Percentiles rank a stretch among this genome's conserved stretches.
These are phyloP conservation scores for Anneissia japonica DNA, from an alignment of 35 echinoderm and acorn worm species.

Conservation along the genomic window DNA sequence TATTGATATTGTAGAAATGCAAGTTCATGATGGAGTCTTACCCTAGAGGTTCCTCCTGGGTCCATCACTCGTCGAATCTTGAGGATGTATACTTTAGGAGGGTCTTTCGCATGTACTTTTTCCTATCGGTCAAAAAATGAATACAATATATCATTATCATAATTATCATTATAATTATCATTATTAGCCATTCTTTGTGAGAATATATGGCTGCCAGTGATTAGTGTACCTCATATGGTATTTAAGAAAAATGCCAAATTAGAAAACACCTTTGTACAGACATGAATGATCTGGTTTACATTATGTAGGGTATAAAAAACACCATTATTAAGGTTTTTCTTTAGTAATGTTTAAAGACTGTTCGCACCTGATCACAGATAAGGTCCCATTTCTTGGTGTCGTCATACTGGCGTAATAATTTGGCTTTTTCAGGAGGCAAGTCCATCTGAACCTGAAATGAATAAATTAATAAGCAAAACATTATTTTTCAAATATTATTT, in stretches of 20 bases:
- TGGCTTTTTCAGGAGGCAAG: slow-evolving; percentile 95
- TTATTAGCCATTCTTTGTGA: too few relatives aligned
- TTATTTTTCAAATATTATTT: too few relatives aligned
- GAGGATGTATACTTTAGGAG: slow-evolving; percentile 71
- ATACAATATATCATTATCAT: too few relatives aligned
- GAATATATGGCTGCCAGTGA: too few relatives aligned
- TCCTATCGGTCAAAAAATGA: slow-evolving; percentile 48
- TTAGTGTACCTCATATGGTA: not conserved
- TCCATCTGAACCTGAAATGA: slow-evolving; percentile 85
- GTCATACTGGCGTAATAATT: slow-evolving; percentile 84
- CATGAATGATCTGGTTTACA: not conserved
- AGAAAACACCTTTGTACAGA: not conserved
- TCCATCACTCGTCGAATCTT: slow-evolving; percentile 94
- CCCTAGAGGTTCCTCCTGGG: slow-evolving; percentile 89
- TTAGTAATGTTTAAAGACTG: not conserved
- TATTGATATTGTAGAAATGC: too few relatives aligned
- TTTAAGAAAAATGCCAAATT: not conserved
- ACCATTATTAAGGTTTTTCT: not conserved
- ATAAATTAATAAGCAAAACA: too few relatives aligned
- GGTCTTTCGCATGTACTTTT: slow-evolving; percentile 83
- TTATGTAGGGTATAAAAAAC: not conserved
- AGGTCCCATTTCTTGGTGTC: slow-evolving; percentile 99
- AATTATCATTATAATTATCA: too few relatives aligned
- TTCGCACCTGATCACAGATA: slow-evolving; percentile 94
- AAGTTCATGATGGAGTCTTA: slow-evolving; percentile 16